Percentiles rank a stretch among this genome's conserved stretches.
These are phyloP conservation scores for Pocillopora damicornis DNA, from an alignment of 64 coral and sea anemone species.

Conservation along the genomic window DNA sequence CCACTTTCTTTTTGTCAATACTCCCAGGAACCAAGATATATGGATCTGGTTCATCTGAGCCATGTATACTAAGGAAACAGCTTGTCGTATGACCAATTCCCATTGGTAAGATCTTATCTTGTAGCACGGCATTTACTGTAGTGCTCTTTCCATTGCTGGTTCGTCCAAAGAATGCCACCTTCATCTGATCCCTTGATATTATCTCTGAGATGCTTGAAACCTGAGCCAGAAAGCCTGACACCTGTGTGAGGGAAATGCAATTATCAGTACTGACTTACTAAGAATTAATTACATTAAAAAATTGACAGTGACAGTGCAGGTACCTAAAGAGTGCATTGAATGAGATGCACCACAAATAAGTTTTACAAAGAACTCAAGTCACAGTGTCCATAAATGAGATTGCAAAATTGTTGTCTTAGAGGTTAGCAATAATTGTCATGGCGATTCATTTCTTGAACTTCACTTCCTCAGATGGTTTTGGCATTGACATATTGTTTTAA, in stretches of 20 bases:
- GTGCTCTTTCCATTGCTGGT: constrained; percentile 99
- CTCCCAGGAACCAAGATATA: constrained; percentile 85
- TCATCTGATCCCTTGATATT: constrained; percentile 88
- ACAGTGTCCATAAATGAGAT: no score
- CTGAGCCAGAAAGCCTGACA: constrained; percentile 77
- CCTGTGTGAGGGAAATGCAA: constrained; percentile 5
- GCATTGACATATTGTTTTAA: no score
- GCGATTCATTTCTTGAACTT: no score
- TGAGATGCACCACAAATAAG: no score
- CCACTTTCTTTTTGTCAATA: constrained; percentile 90
- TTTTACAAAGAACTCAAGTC: no score
- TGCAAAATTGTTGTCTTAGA: no score
- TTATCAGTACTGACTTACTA: no score
- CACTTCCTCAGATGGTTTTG: no score
- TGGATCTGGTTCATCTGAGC: constrained; percentile 66
- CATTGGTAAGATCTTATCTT: constrained; percentile 87
- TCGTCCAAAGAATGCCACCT: constrained; percentile 98
- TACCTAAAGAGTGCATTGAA: no score
- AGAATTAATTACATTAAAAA: no score
- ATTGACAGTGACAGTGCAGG: no score
- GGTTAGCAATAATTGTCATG: no score
- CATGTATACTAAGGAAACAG: constrained; percentile 96
- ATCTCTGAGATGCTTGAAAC: constrained; percentile 81
- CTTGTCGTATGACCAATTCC: constrained; percentile 97
- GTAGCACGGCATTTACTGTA: constrained; percentile 90